A percentile compares a stretch with the other conserved stretches of the same genome.
These are phyloP conservation scores for Notocelia uddmanniana DNA, from an alignment of 2,888 invertebrate species.

Conservation along the genomic window DNA sequence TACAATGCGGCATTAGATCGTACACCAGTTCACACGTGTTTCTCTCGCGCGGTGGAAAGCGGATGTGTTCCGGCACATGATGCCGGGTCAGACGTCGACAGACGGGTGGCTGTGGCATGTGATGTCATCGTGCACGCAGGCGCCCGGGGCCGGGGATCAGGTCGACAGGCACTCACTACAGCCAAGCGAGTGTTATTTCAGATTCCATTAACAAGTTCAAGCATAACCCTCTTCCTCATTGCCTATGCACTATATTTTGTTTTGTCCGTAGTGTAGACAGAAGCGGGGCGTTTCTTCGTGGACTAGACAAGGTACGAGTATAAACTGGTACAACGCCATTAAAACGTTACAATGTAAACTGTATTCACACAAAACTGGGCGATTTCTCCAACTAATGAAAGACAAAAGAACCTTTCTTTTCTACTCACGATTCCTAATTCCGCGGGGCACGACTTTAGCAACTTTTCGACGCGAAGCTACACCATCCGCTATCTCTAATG, in stretches of 20 bases:
- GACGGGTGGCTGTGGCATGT: no score
- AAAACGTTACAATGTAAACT: not conserved
- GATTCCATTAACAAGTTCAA: not conserved
- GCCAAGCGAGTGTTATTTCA: not conserved
- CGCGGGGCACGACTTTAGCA: not conserved
- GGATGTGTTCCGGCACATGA: not conserved
- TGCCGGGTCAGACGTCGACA: not conserved
- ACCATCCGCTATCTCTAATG: not conserved
- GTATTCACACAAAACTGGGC: not conserved
- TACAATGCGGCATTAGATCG: not conserved
- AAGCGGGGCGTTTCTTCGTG: no score
- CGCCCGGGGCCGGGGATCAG: no score
- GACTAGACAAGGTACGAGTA: not conserved
- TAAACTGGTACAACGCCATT: not conserved
- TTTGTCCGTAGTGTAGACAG: no score
- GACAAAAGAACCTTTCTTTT: conserved; percentile 13
- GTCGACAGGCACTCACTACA: no score
- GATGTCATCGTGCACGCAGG: no score
- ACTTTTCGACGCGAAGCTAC: not conserved
- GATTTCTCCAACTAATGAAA: conserved; percentile 6
- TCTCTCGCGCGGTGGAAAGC: conserved; percentile 12
- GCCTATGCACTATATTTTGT: no score
- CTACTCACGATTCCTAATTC: conserved; percentile 12
- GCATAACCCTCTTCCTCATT: no score
- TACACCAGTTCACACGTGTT: conserved; percentile 2